Conservation (phyloP, 2,888 invertebrate genomes). For the Amiota minor region DNA sequence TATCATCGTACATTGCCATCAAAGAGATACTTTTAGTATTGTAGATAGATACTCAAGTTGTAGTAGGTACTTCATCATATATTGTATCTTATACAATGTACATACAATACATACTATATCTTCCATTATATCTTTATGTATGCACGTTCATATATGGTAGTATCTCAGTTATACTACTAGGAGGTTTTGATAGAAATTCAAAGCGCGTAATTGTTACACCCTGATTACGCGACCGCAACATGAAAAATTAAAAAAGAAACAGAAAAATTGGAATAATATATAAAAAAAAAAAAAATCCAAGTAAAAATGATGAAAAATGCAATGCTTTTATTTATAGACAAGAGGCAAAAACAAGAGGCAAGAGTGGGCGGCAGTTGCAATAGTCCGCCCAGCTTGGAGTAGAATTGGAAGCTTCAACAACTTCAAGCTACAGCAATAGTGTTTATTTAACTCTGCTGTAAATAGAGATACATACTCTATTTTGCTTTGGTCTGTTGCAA, state of each 20-base stretch:
- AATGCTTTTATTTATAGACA: constrained; percentile 26
- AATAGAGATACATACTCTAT: neutral
- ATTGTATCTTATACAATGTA: neutral
- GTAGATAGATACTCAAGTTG: too few species aligned
- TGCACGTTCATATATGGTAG: constrained; percentile 19
- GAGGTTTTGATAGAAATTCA: constrained; percentile 53
- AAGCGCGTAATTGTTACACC: constrained; percentile 71
- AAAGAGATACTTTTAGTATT: too few species aligned
- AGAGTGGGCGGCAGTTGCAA: constrained; percentile 22
- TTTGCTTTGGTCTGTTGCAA: constrained; percentile 20
- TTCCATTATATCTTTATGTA: constrained; percentile 30
- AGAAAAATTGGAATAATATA: constrained; percentile 32
- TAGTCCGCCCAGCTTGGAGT: neutral
- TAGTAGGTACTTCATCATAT: too few species aligned
- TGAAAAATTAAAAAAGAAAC: constrained; percentile 32
- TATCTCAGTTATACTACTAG: constrained; percentile 31
- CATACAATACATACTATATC: constrained; percentile 35
- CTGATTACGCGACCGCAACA: constrained; percentile 67
- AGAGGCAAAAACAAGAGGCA: constrained; percentile 40
- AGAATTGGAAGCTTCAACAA: neutral
- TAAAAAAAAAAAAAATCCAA: constrained; percentile 10
- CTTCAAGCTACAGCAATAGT: neutral
- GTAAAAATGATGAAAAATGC: constrained; percentile 13
- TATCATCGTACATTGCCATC: constrained; percentile 11
- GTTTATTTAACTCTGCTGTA: neutral